A percentile compares a stretch with the other conserved stretches of the same genome.
Conservation (phyloP, 2,888 invertebrate species). For the Patella depressa region DNA sequence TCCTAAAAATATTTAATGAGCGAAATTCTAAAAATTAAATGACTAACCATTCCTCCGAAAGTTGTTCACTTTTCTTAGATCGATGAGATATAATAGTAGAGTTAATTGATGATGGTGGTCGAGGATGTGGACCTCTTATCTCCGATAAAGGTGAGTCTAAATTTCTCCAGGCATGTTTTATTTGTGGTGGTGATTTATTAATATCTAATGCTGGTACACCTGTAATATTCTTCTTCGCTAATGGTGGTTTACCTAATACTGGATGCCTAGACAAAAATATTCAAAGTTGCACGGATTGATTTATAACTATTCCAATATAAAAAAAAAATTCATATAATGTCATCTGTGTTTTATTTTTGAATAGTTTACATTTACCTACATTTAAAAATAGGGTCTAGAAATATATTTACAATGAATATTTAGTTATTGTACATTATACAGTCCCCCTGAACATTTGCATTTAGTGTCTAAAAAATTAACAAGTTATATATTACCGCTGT, state of each 20-base stretch:
- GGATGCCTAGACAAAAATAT: conserved; percentile 47
- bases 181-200: conserved; percentile 45
- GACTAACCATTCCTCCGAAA: conserved; percentile 63
- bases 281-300: not conserved
- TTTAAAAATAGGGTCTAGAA: too few relatives aligned
- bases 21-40: not conserved
- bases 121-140: conserved; percentile 41
- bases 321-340: not conserved
- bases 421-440: too few relatives aligned
- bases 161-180: conserved; percentile 58
- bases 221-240: conserved; percentile 40
- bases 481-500: conserved; percentile 41
- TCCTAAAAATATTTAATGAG: too few relatives aligned
- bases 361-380: too few relatives aligned
- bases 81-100: conserved; percentile 44
- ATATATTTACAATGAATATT: too few relatives aligned
- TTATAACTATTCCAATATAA: not conserved
- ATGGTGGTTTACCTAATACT: conserved; percentile 53
- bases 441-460: too few relatives aligned
- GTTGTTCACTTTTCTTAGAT: conserved; percentile 58
- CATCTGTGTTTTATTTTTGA: too few relatives aligned
- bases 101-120: conserved; percentile 57
- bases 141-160: conserved; percentile 51
- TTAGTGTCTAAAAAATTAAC: too few relatives aligned
- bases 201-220: conserved; percentile 32